Evolutionary conservation across 2,797 vertebrate genomes (phyloP), one percentile per base, ranked within the genome.

Genomic region (Hylomyscus alleni): DNA sequence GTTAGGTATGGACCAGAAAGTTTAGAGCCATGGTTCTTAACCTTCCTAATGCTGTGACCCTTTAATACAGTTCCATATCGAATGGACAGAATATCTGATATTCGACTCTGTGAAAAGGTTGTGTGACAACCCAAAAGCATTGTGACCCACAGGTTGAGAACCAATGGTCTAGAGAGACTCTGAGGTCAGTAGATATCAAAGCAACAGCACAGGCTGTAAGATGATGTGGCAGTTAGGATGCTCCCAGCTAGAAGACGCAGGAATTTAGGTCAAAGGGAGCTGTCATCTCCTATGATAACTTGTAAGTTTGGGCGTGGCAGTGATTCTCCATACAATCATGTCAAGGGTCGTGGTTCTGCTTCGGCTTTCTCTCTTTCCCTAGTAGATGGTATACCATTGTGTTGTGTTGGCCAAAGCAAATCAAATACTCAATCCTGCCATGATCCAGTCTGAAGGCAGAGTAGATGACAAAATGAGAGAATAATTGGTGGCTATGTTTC

Each of bases 201-300:
- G 47, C 52, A 73, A 37, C 56, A 78, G 22, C 8, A 13, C 29
- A 67, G 56, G 31, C 11, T 15, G 9, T 14, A 22, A n/a, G 4
- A 1, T 47, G 6, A 69, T 58, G 65, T 83, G 26, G 56, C 69
- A 62, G 22, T 56, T 44, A 75, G 14, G 29, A 54, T 85, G 31
- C 29, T 93, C 11, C 8, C 47, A 58, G 69, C 22, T 76, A n/a
- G 19, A 72, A 95, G 72, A 87, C 80, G 90, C 2, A 76, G 60
- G 86, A 78, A 73, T 31, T 37, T 34, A 58, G 82, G 87, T 65
- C n/a, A 80, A 93, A 90, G 31, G 86, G 19, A 34, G 94, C 76
- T 67, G 81, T 77, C 37, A 37, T 84, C 26, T 84, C 31, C 58
- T 13, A 88, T 58, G 89, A 58, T 72, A 80, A 86, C n/a, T 54